Evolutionary conservation across 2,113 vertebrate genomes (phyloP).

Genomic region (Tychaedon coryphoeus): DNA sequence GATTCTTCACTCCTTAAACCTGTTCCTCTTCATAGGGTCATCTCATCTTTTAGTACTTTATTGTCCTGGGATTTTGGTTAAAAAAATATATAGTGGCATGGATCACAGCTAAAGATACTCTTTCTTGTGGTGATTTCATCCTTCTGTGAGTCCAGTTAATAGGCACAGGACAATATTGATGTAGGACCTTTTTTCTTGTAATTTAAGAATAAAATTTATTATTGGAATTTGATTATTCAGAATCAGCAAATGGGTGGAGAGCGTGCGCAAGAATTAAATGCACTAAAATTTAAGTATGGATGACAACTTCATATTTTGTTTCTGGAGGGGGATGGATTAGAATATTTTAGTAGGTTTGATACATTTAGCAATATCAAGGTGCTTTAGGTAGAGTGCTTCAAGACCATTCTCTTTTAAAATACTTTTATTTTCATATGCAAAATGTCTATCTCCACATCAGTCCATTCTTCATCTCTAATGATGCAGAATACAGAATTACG

Average conservation of each 20-base stretch:
- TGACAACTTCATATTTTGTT: not conserved
- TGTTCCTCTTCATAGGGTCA: not conserved
- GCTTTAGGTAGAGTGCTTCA: not conserved
- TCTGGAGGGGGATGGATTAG: not conserved
- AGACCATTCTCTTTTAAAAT: not conserved
- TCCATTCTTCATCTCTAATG: not conserved
- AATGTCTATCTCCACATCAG: not conserved
- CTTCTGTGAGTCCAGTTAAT: rapidly evolving
- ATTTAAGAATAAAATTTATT: not conserved
- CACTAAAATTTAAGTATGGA: not conserved
- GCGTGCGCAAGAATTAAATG: not conserved
- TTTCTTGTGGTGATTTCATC: not conserved
- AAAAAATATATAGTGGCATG: not conserved
- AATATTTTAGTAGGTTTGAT: not conserved
- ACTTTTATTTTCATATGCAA: not conserved
- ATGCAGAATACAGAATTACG: not conserved
- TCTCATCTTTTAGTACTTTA: not conserved
- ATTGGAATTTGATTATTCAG: not conserved
- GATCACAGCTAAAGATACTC: not conserved
- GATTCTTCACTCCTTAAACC: not conserved
- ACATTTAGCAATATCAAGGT: not conserved
- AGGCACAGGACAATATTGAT: not conserved
- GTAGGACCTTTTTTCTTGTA: not conserved
- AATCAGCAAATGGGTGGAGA: not conserved
- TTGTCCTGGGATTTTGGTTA: not conserved